phyloP scores from a whole-genome alignment of 2,797 vertebrate genomes.

The Cyclura pinguis region DNA sequence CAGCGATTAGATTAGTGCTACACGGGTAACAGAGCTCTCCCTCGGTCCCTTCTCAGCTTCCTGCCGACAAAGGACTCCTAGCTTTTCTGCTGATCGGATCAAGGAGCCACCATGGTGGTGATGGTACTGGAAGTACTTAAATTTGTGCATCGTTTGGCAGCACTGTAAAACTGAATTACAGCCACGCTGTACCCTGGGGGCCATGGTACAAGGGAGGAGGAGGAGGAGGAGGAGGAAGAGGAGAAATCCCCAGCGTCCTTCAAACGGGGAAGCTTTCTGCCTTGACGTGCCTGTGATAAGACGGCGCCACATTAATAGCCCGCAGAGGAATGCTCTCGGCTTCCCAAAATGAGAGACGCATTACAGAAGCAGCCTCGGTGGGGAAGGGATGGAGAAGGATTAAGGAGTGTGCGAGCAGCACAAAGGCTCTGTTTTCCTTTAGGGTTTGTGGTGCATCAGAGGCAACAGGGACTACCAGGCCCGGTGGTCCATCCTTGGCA shows the following conservation, averaged over 20 bases:
- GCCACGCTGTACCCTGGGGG: constrained; percentile 26
- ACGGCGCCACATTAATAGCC: neutral
- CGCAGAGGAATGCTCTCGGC: constrained; percentile 2
- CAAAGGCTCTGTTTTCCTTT: neutral
- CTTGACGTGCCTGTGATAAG: neutral
- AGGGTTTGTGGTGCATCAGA: neutral
- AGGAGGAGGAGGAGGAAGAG: too few species aligned
- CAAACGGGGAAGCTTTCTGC: neutral
- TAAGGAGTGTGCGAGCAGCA: neutral
- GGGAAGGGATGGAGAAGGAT: neutral
- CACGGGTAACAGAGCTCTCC: constrained; percentile 1
- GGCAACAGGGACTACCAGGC: neutral
- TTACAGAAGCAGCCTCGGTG: neutral
- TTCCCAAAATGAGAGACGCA: neutral
- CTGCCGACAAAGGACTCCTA: neutral
- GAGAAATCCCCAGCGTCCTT: neutral
- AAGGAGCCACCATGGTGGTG: constrained; percentile 23
- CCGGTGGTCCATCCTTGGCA: too few species aligned
- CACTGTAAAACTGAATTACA: constrained; percentile 53
- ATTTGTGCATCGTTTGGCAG: constrained; percentile 66
- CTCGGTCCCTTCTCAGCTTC: neutral
- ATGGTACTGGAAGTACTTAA: constrained; percentile 55
- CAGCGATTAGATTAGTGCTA: constrained; percentile 66
- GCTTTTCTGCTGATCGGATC: constrained; percentile 38
- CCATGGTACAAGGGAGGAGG: constrained; percentile 26